Evolutionary conservation across 2,888 invertebrate genomes (phyloP).

Genomic region (Acrobasis suavella): DNA sequence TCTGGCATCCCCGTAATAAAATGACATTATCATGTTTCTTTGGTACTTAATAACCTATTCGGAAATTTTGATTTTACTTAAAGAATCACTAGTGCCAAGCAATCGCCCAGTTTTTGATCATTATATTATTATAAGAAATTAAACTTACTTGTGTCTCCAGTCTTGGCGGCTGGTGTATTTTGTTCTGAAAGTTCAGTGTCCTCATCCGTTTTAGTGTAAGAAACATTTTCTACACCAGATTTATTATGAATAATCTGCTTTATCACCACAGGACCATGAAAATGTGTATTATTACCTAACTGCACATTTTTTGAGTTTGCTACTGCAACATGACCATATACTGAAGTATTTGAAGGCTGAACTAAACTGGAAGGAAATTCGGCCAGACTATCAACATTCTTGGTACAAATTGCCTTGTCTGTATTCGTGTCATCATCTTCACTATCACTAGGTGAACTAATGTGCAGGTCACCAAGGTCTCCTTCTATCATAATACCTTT

Average conservation of each 20-base stretch:
- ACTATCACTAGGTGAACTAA: conserved; percentile 54
- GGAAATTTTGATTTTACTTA: too few species aligned
- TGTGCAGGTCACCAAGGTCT: conserved; percentile 60
- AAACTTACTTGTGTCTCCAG: conserved; percentile 31
- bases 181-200: conserved; percentile 35
- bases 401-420: conserved; percentile 29
- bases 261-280: conserved; percentile 90
- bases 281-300: conserved; percentile 89
- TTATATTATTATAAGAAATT: neutral
- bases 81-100: too few species aligned
- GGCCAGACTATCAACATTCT: conserved; percentile 39
- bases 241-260: conserved; percentile 85
- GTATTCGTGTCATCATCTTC: conserved; percentile 35
- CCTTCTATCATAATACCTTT: conserved; percentile 58
- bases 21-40: neutral
- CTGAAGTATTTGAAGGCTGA: conserved; percentile 44
- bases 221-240: conserved; percentile 59
- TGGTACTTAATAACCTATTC: too few species aligned
- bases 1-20: too few species aligned
- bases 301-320: conserved; percentile 87
- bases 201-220: conserved; percentile 55
- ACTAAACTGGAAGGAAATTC: conserved; percentile 49
- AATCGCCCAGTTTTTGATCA: too few species aligned
- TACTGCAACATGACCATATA: conserved; percentile 84
- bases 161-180: conserved; percentile 8